Percentiles rank a stretch among this genome's conserved stretches.
Conservation (phyloP, 1,140 invertebrate genomes). For the Frieseomelitta varia region DNA sequence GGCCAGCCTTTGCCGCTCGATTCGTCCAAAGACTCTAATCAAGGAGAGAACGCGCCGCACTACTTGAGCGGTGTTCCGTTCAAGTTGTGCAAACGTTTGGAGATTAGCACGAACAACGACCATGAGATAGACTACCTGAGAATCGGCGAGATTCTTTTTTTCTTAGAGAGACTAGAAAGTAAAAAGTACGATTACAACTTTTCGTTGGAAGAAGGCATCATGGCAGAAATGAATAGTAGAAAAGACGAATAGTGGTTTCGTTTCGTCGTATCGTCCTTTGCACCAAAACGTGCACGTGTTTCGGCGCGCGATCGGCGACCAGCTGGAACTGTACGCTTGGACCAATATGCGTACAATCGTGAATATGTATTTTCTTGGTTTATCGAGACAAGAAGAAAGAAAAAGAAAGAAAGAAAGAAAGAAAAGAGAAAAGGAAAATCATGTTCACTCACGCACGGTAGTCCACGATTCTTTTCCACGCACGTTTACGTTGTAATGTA, state of each 20-base stretch:
- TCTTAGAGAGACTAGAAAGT: constrained; percentile 71
- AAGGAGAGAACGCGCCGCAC: constrained; percentile 66
- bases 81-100: constrained; percentile 72
- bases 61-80: constrained; percentile 77
- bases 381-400: background rate
- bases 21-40: constrained; percentile 58
- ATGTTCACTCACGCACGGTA: background rate
- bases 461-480: background rate
- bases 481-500: background rate
- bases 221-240: constrained; percentile 76
- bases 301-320: too few species aligned
- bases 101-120: constrained; percentile 68
- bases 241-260: constrained; percentile 42
- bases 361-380: background rate
- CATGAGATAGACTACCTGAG: constrained; percentile 73
- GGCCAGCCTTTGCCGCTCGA: constrained; percentile 46
- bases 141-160: constrained; percentile 76
- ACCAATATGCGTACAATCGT: too few species aligned
- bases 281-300: too few species aligned
- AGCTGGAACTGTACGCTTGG: background rate
- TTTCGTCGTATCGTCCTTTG: background rate
- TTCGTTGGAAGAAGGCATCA: constrained; percentile 74
- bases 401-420: background rate
- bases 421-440: background rate
- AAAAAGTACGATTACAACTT: constrained; percentile 75